Percentiles rank a stretch among this genome's conserved stretches.
phyloP scores from a whole-genome alignment of 2,797 vertebrate species.

The Clangula hyemalis region DNA sequence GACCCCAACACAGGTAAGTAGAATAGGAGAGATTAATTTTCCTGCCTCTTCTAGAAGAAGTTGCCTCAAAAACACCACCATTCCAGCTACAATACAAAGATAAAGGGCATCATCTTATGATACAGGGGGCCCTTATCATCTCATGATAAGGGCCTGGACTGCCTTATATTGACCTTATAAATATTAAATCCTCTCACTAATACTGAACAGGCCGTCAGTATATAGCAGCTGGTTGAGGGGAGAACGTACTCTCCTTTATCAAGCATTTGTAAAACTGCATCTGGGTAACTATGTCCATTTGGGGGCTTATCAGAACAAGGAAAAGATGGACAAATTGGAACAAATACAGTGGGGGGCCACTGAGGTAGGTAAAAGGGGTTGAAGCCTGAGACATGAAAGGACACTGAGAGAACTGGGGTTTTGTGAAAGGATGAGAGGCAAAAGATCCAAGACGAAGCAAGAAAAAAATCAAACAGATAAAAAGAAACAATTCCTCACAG shows the following conservation, averaged over 20 bases:
- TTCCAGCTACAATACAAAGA: neutral
- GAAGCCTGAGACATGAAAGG: neutral
- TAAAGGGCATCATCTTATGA: neutral
- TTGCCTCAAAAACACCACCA: neutral
- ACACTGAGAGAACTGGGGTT: neutral
- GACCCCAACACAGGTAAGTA: no score
- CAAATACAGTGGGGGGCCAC: neutral
- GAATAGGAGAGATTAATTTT: neutral
- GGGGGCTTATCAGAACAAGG: neutral
- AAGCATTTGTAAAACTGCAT: neutral
- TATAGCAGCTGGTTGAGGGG: neutral
- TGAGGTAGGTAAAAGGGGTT: neutral
- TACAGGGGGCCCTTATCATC: no score
- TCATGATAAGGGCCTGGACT: neutral
- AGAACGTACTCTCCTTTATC: neutral
- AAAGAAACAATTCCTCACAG: neutral
- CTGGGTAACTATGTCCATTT: neutral
- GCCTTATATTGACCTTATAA: neutral
- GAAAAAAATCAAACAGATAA: no score
- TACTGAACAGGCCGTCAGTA: neutral
- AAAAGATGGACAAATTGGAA: neutral
- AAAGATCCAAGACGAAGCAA: neutral
- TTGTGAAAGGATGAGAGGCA: neutral
- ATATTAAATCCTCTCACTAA: neutral
- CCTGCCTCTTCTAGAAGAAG: no score